These are phyloP conservation scores for Acridotheres tristis DNA, from an alignment of 2,797 vertebrate genomes.

Conservation along the genomic window DNA sequence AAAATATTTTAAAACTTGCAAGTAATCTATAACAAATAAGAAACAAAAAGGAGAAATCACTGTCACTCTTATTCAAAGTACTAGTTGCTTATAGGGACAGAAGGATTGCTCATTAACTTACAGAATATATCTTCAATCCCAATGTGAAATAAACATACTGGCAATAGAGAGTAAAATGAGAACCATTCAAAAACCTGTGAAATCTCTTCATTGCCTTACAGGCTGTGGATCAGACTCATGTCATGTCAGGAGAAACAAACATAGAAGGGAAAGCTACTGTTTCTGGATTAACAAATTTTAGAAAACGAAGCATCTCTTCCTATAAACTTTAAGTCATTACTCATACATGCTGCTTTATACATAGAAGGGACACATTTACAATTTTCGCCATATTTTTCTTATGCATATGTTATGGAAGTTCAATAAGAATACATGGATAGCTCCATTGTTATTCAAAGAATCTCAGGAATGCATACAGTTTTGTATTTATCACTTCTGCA, in stretches of 20 bases:
- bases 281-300: not conserved
- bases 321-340: not conserved
- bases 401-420: not conserved
- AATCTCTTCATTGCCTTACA: not conserved
- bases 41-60: not conserved
- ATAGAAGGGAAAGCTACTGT: not conserved
- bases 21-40: not conserved
- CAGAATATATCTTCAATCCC: not conserved
- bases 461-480: not conserved
- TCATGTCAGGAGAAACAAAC: not conserved
- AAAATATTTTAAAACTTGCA: conserved; percentile 2
- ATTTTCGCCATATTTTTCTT: not conserved
- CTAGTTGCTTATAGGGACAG: not conserved
- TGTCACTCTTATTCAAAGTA: not conserved
- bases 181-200: not conserved
- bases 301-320: not conserved
- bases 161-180: not conserved
- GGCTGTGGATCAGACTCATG: not conserved
- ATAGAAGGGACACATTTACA: not conserved
- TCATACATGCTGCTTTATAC: not conserved
- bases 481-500: not conserved
- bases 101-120: not conserved
- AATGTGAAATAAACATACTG: not conserved
- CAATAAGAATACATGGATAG: not conserved
- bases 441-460: not conserved